phyloP scores from a whole-genome alignment of 2,113 vertebrate species.

The Oreochromis spilurus region DNA sequence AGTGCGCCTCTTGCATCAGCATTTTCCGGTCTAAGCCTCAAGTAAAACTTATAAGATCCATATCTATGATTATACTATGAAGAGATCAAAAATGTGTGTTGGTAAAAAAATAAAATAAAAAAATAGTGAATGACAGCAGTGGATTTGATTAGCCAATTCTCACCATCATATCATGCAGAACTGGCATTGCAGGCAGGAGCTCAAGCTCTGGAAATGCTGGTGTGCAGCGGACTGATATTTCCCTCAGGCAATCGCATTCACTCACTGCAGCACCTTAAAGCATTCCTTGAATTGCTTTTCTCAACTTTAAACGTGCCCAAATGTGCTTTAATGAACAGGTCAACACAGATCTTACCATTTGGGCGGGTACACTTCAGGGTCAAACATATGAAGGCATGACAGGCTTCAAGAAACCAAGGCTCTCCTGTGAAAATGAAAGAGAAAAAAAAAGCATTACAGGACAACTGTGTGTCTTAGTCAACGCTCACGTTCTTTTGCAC shows the following conservation, averaged over 20 bases:
- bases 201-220: constrained; percentile 47
- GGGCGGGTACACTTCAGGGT: background rate
- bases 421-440: constrained; percentile 21
- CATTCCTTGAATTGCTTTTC: constrained; percentile 59
- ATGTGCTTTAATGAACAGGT: constrained; percentile 60
- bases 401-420: background rate
- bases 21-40: constrained; percentile 46
- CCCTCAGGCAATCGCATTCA: constrained; percentile 54
- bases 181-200: constrained; percentile 33
- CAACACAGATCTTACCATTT: constrained; percentile 62
- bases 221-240: constrained; percentile 27
- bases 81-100: constrained; percentile 48
- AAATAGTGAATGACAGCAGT: constrained; percentile 38
- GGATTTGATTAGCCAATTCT: constrained; percentile 37
- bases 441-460: background rate
- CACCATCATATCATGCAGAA: constrained; percentile 25
- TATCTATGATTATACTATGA: constrained; percentile 50
- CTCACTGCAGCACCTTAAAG: constrained; percentile 47
- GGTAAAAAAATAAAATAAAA: constrained; percentile 29
- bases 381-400: constrained; percentile 6
- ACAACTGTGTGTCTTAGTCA: background rate
- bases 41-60: constrained; percentile 51
- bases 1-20: constrained; percentile 54
- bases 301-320: constrained; percentile 54
- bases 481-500: background rate